Evolutionary conservation across 2,888 invertebrate genomes (phyloP).

Genomic region (Ophion slaviceki): DNA sequence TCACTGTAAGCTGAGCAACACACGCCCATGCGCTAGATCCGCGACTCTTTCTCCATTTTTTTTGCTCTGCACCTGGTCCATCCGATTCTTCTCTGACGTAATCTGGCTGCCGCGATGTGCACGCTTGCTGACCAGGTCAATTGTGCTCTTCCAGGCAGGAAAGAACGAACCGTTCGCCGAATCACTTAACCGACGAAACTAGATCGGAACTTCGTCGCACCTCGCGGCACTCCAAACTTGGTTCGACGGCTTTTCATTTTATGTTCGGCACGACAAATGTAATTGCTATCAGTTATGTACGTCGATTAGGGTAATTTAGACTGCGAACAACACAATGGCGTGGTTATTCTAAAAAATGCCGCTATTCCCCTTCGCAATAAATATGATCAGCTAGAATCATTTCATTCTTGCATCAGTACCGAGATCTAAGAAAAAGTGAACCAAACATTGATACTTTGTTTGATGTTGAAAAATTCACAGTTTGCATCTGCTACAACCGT

Average conservation of each 20-base stretch:
- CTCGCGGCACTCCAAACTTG: not conserved
- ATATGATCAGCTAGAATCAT: too few species aligned
- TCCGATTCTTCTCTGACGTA: conserved; percentile 74
- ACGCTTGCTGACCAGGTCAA: conserved; percentile 45
- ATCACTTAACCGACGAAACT: conserved; percentile 21
- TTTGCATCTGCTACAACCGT: not conserved
- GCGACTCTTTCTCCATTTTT: conserved; percentile 58
- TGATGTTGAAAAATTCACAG: not conserved
- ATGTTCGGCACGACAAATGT: not conserved
- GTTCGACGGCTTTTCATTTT: not conserved
- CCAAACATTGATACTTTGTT: not conserved
- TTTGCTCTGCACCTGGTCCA: conserved; percentile 69
- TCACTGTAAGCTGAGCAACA: conserved; percentile 72
- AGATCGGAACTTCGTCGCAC: not conserved
- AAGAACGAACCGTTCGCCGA: conserved; percentile 19
- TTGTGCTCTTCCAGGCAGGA: conserved; percentile 37
- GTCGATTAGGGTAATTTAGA: too few species aligned
- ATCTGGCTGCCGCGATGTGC: conserved; percentile 58
- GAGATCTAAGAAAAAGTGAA: too few species aligned
- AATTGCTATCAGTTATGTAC: not conserved
- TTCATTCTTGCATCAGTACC: too few species aligned
- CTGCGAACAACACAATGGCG: too few species aligned
- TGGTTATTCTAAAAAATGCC: too few species aligned
- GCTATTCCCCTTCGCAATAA: too few species aligned
- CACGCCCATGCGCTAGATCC: conserved; percentile 70